phyloP scores from a whole-genome alignment of 2,113 vertebrate genomes.

The Halcyon malimbica region DNA sequence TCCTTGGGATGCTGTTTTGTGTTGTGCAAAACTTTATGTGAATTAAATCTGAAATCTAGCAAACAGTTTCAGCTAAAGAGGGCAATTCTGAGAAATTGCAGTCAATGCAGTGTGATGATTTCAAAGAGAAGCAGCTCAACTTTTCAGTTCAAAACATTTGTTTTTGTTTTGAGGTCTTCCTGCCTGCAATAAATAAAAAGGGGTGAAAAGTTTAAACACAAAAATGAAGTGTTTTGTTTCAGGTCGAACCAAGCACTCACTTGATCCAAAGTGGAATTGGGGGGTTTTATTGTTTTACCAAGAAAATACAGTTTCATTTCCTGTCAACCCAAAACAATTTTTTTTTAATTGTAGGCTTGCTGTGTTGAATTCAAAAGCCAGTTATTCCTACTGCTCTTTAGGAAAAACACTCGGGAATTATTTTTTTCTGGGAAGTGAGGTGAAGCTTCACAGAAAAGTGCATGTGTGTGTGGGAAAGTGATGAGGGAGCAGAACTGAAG shows the following conservation, averaged over 20 bases:
- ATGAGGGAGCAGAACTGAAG: background rate
- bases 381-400: conserved; percentile 29
- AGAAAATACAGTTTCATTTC: conserved; percentile 55
- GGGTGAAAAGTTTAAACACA: conserved; percentile 64
- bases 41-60: background rate
- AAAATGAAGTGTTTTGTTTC: conserved; percentile 57
- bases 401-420: background rate
- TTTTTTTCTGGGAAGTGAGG: background rate
- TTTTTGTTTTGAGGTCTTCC: conserved; percentile 71
- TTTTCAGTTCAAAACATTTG: conserved; percentile 62
- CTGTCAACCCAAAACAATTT: conserved; percentile 12
- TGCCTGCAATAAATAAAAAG: conserved; percentile 56
- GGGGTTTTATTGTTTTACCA: conserved; percentile 46
- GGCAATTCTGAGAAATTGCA: conserved; percentile 30
- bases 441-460: background rate
- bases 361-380: conserved; percentile 11
- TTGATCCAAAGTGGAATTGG: conserved; percentile 39
- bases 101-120: conserved; percentile 22
- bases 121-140: conserved; percentile 19
- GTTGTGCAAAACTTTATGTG: background rate
- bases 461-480: background rate
- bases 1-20: background rate
- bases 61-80: background rate
- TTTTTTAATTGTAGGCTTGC: conserved; percentile 24
- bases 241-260: conserved; percentile 11